A percentile compares a stretch with the other conserved stretches of the same genome.
Evolutionary conservation across 2,113 vertebrate genomes (phyloP).

Genomic region (Python bivittatus): DNA sequence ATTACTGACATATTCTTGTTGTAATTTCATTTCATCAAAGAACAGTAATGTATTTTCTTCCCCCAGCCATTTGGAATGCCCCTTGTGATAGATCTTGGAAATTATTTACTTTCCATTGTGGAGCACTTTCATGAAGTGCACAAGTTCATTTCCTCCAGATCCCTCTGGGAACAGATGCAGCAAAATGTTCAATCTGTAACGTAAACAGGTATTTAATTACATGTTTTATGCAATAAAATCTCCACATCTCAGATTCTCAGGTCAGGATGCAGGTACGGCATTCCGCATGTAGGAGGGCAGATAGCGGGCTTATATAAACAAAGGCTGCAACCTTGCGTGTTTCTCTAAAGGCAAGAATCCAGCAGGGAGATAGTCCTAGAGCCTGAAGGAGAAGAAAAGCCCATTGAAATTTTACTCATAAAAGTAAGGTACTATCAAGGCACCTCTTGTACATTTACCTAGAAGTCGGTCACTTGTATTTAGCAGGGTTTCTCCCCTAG

Average conservation of each 20-base stretch:
- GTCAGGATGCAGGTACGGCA: not conserved
- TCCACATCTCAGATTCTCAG: not conserved
- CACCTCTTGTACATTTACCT: not conserved
- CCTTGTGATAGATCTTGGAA: not conserved
- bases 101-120: slow-evolving; percentile 40
- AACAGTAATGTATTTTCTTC: not conserved
- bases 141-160: slow-evolving; percentile 4
- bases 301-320: not conserved
- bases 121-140: slow-evolving; percentile 33
- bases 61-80: fast-evolving
- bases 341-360: not conserved
- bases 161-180: not conserved
- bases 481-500: not conserved
- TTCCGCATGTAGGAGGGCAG: not conserved
- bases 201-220: slow-evolving; percentile 16
- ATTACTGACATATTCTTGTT: not conserved
- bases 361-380: not conserved
- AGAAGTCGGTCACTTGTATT: not conserved
- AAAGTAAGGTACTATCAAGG: not conserved
- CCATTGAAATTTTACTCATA: not conserved
- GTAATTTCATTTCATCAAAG: not conserved
- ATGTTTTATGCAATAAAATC: not conserved
- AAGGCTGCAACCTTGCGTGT: not conserved
- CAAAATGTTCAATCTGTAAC: not conserved
- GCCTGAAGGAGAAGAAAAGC: not conserved